Conservation (phyloP, 2,797 vertebrate genomes). For the Smutsia temminckii region DNA sequence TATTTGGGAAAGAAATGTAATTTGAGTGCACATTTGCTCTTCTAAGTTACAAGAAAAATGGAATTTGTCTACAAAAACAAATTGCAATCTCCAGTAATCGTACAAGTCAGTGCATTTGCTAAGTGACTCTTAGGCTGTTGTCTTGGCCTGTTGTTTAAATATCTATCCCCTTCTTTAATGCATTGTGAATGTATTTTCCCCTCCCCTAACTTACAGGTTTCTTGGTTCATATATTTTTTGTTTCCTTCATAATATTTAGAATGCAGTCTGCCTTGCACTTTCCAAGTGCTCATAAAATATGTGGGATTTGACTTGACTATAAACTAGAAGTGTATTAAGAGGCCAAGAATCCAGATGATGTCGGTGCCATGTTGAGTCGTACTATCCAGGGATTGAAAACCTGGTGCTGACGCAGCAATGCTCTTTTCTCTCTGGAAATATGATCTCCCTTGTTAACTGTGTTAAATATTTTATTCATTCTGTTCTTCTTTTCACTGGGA, state of each 20-base stretch:
- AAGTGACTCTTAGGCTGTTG: background rate
- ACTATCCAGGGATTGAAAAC: background rate
- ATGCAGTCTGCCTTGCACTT: background rate
- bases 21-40: background rate
- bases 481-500: background rate
- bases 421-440: background rate
- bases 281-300: background rate
- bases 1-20: background rate
- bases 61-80: background rate
- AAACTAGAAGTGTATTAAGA: background rate
- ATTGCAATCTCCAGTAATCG: background rate
- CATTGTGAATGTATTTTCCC: background rate
- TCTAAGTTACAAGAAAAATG: background rate
- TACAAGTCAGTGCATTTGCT: background rate
- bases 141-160: background rate
- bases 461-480: constrained; percentile 13
- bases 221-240: background rate
- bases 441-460: background rate
- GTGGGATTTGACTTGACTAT: background rate
- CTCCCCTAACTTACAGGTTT: background rate
- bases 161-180: background rate
- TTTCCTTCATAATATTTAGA: background rate
- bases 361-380: background rate
- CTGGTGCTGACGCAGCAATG: background rate
- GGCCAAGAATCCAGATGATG: background rate